Evolutionary conservation across 2,797 vertebrate genomes (phyloP).

Genomic region (Rhynchotus rufescens): DNA sequence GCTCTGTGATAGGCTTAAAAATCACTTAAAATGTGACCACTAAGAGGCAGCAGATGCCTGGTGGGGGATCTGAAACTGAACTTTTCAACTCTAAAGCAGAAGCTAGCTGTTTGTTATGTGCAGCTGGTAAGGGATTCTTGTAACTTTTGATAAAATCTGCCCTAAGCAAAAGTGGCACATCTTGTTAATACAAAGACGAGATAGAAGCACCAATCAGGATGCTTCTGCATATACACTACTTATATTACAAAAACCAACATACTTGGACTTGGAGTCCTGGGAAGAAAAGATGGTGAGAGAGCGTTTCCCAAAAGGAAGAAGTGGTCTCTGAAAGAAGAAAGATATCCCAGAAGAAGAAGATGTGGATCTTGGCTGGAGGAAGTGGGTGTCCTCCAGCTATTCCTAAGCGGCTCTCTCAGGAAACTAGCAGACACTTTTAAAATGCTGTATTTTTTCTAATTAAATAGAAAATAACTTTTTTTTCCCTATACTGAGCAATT

Average conservation of each 20-base stretch:
- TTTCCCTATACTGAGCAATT: background rate
- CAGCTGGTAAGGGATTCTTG: background rate
- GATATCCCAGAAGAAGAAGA: background rate
- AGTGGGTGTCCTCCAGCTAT: background rate
- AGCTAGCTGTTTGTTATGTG: background rate
- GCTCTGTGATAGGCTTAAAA: background rate
- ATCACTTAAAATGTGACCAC: background rate
- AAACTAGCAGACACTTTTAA: background rate
- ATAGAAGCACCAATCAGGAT: background rate
- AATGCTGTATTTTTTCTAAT: background rate
- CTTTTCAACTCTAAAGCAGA: background rate
- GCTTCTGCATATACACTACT: background rate
- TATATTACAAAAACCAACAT: background rate
- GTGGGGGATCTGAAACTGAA: background rate
- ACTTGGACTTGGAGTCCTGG: background rate
- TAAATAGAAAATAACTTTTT: background rate
- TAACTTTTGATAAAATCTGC: background rate
- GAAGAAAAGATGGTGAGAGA: background rate
- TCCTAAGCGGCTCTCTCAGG: background rate
- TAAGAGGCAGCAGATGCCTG: background rate
- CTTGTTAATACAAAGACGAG: background rate
- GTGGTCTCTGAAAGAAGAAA: background rate
- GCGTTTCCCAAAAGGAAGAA: background rate
- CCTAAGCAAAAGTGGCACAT: background rate
- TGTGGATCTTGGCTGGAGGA: background rate